Evolutionary conservation across 2,113 vertebrate species (phyloP).

Genomic region (Aspidoscelis tigris): DNA sequence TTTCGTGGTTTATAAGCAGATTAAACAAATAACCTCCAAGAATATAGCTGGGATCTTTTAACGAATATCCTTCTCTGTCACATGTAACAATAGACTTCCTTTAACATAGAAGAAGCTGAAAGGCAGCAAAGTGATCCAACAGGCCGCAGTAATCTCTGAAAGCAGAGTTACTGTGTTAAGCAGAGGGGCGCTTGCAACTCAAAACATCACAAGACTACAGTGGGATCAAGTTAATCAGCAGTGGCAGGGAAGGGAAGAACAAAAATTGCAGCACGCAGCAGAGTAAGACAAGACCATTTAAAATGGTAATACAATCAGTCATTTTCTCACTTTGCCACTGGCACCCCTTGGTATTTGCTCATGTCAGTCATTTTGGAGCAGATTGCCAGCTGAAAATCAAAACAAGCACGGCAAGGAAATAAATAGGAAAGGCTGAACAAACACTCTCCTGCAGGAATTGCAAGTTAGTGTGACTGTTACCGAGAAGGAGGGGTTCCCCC

Average conservation of each 20-base stretch:
- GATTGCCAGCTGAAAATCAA: conserved; percentile 65
- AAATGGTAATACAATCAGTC: conserved; percentile 64
- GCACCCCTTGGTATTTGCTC: conserved; percentile 45
- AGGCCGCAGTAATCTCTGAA: conserved; percentile 28
- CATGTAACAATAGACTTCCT: background rate
- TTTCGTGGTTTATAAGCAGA: conserved; percentile 5
- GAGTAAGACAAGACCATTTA: conserved; percentile 52
- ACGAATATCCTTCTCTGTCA: accelerated
- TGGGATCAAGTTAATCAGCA: conserved; percentile 43
- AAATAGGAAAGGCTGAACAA: conserved; percentile 59
- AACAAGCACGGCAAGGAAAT: conserved; percentile 67
- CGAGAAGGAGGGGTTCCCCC: background rate
- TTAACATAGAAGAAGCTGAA: background rate
- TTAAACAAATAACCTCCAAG: accelerated
- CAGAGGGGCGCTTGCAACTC: background rate
- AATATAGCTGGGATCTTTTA: accelerated
- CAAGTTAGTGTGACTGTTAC: conserved; percentile 38
- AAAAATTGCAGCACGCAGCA: conserved; percentile 25
- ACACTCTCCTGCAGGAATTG: conserved; percentile 28
- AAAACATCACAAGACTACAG: background rate
- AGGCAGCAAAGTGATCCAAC: background rate
- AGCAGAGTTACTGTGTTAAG: conserved; percentile 16
- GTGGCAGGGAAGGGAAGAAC: conserved; percentile 46
- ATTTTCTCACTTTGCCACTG: conserved; percentile 31
- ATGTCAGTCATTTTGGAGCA: conserved; percentile 31